Base-by-base conservation (phyloP, 2,888 invertebrate species). In the Pyrrhia umbra region DNA sequence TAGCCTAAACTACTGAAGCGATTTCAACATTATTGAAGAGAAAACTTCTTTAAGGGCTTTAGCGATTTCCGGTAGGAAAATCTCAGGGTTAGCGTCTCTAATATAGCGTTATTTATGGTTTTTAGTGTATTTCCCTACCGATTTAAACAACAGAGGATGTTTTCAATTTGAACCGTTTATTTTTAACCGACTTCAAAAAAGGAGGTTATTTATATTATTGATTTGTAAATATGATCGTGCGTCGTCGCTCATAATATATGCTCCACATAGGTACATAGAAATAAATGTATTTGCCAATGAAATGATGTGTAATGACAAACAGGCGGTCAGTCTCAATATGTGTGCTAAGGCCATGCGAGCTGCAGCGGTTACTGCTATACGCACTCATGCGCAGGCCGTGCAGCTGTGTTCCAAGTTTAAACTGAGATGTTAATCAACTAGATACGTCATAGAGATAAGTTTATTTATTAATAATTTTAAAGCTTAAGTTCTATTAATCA, bases 321-420 rank as follows among this genome's bases (percentile, higher is more conserved):
- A 73, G 52, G 27, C 55, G 68, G 63, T 57, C 23, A 75, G 58
- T 34, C n/a, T n/a, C 34, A 34, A n/a, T 69, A 81, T 82, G 67
- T 77, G 62, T 79, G 81, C 71, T 69, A 82, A 79, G 75, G 77
- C 66, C 51, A 58, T 30, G 46, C 23, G 46, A 25, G 34, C 23
- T 20, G 55, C 18, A 49, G 51, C 23, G 52, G 39, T 30, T 52
- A 65, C 57, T 60, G 18, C 40, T 52, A 45, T 25, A 45, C 45
- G 63, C 75, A 60, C 45, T 66, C 62, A 59, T 40, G 69, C 60
- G 61, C 62, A 59, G 30, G 39, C 61, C 45, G 43, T 47, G 61
- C 69, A 70, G 72, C 73, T 78, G 54, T 67, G 49, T 13, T 46
- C 39, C 34, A 52, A 43, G 27, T 34, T 13, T 46, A 55, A 18